Evolutionary conservation across 1,140 invertebrate species (phyloP), one percentile per base, ranked within the genome.

Genomic region (Lordiphosa collinella): DNA sequence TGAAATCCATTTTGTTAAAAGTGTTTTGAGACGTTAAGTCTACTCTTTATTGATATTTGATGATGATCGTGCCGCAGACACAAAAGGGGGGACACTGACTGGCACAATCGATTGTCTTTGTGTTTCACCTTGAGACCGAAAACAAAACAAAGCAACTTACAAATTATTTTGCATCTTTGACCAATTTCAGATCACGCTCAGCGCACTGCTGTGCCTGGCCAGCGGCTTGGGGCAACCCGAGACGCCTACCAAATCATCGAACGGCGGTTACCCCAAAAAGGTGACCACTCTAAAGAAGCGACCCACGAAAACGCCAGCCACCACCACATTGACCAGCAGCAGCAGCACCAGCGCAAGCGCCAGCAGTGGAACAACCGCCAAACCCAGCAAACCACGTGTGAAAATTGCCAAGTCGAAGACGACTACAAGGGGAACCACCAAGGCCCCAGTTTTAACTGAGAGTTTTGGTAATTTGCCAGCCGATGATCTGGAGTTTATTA

Each of bases 401-500:
- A 82, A 82, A 38, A 72, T 72, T 9, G 11, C 31, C 1, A 76
- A 59, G 34, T 3, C 49, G 9, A 16, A 51, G 25, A 8, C 29
- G 2, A 44, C 37, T 16, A 52, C 37, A 0, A 49, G 40, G 7
- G 35, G 50, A 16, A 46, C 46, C 10, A 76, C 51, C 12, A 82
- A 65, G 14, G n/a, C 65, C 1, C 22, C 68, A 0, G 53, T 63
- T 1, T n/a, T 78, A 31, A 70, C 50, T n/a, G 58, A 55, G 7
- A 73, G 54, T 14, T 89, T 89, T 34, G 71, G 70, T 25, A 79
- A 87, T 46, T 41, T 89, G 48, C 74, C 88, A 1, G 68, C 65
- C 4, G 88, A 89, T 48, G 88, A 89, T 69, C 31, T 88, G 35
- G 88, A 86, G 44, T 89, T 89, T 36, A 88, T 89, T 41, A 88